Conservation (phyloP, 92 coral and sea anemone genomes). For the Parazoanthus darwini region DNA sequence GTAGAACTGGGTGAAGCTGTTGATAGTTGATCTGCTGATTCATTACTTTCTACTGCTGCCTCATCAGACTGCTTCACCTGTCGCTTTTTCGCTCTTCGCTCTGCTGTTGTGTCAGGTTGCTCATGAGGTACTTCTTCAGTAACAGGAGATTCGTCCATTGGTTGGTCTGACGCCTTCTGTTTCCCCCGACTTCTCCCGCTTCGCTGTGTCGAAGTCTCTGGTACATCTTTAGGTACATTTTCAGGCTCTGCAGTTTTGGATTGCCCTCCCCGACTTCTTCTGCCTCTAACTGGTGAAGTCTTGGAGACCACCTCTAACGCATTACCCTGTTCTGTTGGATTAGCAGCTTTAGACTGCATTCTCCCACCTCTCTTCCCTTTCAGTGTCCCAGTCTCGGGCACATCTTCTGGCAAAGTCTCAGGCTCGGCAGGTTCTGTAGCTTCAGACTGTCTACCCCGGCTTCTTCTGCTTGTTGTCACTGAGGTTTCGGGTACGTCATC, state of each 20-base stretch:
- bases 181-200: background rate
- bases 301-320: background rate
- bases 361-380: background rate
- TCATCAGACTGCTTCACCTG: background rate
- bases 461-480: background rate
- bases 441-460: background rate
- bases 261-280: conserved; percentile 6
- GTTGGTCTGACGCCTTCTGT: background rate
- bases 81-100: background rate
- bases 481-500: background rate
- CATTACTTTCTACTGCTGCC: background rate
- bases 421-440: background rate
- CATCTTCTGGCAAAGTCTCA: conserved; percentile 5
- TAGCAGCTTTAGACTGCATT: background rate
- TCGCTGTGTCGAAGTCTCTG: background rate
- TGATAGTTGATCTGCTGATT: background rate
- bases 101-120: background rate
- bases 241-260: background rate
- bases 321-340: background rate
- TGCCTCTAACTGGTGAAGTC: background rate
- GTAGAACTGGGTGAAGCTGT: conserved; percentile 15
- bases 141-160: conserved; percentile 1
- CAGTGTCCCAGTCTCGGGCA: background rate
- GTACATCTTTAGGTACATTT: background rate
- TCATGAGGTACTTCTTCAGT: background rate